Evolutionary conservation across 2,113 vertebrate species (phyloP), one percentile per base, ranked within the genome.

Genomic region (Galbula dea): DNA sequence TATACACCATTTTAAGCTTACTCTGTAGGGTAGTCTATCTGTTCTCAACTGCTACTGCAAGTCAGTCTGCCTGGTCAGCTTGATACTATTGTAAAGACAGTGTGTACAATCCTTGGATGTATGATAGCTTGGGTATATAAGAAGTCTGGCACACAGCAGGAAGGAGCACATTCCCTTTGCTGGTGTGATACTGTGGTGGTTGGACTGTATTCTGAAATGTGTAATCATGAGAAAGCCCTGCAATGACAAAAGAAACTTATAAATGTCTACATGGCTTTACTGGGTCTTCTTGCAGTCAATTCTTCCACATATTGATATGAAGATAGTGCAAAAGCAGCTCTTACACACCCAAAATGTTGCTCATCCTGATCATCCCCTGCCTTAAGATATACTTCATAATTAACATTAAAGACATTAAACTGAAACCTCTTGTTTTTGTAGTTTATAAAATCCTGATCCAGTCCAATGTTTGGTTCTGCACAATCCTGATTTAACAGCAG

Each of bases 161-260:
- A 59, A 85, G 79, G 80, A 93, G n/a, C 30, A 88, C 80, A 77
- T 88, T 85, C 65, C 59, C 78, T 87, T 90, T 95, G 62, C 51
- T 63, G 30, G 3, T 77, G 62, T 82, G 61, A 41, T 69, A n/a
- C 45, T 62, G 45, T 1, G 1, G 55, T 30, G 32, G 45, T 10
- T 3, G 6, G 51, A 57, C 29, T 61, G 37, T 29, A 75, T 63
- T 81, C 51, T 88, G 67, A 75, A 89, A 48, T 54, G 27, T 18
- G 24, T 51, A 66, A 48, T 68, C 34, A 57, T 21, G 36, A 54
- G n/a, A 84, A 82, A 93, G 21, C 23, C 11, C 49, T 83, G 45
- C n/a, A n/a, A 78, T 59, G 49, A 49, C 55, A 83, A 86, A 94
- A 93, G 52, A 71, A 88, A 65, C 24, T 34, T 83, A 29, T 36